Evolutionary conservation across 2,797 vertebrate genomes (phyloP), one percentile per base, ranked within the genome.

Genomic region (Pagetopsis macropterus): DNA sequence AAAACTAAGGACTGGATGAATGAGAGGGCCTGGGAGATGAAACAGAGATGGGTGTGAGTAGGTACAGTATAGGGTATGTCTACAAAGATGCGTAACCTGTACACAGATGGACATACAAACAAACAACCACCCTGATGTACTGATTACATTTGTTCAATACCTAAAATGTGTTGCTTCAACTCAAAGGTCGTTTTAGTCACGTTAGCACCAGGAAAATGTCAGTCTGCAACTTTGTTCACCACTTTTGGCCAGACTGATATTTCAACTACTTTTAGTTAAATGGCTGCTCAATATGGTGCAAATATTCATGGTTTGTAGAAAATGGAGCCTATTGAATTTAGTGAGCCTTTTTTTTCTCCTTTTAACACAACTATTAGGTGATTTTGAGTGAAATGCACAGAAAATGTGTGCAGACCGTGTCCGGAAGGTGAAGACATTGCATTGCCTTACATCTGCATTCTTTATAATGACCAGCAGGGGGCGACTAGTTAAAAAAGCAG

Each of bases 1-100:
- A 91, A 61, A 72, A 91, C 92, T 1, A 87, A 78, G 62, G 93
- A 94, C 88, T 94, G 94, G 94, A 76, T 95, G 59, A 74, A 73
- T 61, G 89, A 88, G 84, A 89, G 91, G 70, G 89, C 73, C 64
- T 94, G 92, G 94, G 90, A 92, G 87, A 81, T 94, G 63, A 90
- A 87, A 74, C 93, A 94, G 62, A 87, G 76, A 75, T 91, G 92
- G 80, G 45, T 79, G 23, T 94, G 84, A 91, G 60, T 1, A 45
- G 37, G 59, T 55, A 2, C 3, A 62, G 27, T 7, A 9, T 43
- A 21, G 51, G 58, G n/a, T 3, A 37, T 31, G 23, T 44, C 45
- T 19, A 41, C 7, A 3, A 14, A 40, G 3, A 43, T 41, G 21
- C 2, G 65, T 33, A 56, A 19, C 0, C 3, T 4, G 11, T 21